Percentiles rank a stretch among this genome's conserved stretches.
Evolutionary conservation across 2,797 vertebrate genomes (phyloP).

Genomic region (Yasuhikotakia modesta): DNA sequence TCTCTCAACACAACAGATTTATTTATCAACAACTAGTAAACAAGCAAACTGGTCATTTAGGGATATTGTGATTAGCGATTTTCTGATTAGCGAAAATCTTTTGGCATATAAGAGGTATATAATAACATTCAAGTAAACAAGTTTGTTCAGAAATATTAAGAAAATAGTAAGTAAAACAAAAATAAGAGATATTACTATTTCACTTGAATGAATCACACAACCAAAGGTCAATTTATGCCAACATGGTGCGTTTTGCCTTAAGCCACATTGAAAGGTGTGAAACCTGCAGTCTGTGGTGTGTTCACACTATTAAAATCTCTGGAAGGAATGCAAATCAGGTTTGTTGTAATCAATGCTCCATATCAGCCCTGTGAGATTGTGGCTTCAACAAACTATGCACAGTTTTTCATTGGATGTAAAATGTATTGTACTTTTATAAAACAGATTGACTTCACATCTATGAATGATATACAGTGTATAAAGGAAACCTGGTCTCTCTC

Average conservation of each 20-base stretch:
- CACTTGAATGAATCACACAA: background rate
- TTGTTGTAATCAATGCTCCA: background rate
- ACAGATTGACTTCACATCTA: background rate
- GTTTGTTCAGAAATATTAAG: no score
- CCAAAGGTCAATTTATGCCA: background rate
- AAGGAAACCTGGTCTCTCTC: no score
- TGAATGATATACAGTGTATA: no score
- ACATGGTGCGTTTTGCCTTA: background rate
- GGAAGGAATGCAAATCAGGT: background rate
- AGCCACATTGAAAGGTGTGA: background rate
- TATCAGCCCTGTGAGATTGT: constrained; percentile 1
- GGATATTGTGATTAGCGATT: background rate
- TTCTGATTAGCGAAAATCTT: no score
- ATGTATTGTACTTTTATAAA: background rate
- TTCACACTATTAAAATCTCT: background rate
- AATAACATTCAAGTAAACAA: no score
- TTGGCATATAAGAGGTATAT: no score
- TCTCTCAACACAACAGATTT: background rate
- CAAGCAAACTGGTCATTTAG: background rate
- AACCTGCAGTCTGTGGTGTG: background rate
- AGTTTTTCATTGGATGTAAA: background rate
- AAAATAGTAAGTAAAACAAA: no score
- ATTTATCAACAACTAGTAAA: background rate
- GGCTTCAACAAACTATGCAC: background rate
- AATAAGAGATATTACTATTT: no score